Conservation (phyloP, 2,797 vertebrate species). For the Thalassophryne amazonica region DNA sequence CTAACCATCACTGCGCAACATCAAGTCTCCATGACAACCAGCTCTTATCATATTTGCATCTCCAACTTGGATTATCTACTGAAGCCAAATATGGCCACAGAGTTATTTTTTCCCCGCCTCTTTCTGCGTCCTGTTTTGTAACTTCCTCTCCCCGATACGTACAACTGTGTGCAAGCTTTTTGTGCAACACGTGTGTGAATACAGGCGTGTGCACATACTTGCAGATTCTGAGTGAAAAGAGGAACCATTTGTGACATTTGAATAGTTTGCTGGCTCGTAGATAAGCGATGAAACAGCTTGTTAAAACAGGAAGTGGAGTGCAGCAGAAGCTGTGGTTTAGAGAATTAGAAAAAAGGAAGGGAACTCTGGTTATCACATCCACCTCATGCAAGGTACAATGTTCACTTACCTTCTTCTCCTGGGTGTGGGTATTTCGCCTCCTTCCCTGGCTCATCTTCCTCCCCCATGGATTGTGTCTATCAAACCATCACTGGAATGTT, state of each 20-base stretch:
- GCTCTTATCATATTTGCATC: constrained; percentile 79
- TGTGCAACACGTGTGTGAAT: not conserved
- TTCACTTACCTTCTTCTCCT: constrained; percentile 49
- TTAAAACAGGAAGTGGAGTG: constrained; percentile 63
- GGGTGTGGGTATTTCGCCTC: constrained; percentile 4
- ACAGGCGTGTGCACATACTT: not conserved
- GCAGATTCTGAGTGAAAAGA: constrained; percentile 42
- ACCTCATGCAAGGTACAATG: constrained; percentile 7
- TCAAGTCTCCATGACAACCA: constrained; percentile 78
- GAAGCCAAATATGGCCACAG: constrained; percentile 69
- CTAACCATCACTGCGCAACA: constrained; percentile 72
- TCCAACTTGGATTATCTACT: constrained; percentile 67
- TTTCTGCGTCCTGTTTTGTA: constrained; percentile 38
- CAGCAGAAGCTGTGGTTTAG: constrained; percentile 29
- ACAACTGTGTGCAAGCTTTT: constrained; percentile 26
- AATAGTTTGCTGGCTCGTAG: constrained; percentile 39
- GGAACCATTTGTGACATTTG: constrained; percentile 62
- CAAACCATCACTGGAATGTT: constrained; percentile 67
- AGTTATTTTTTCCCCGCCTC: constrained; percentile 33
- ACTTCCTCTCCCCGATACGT: constrained; percentile 61
- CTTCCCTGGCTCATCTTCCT: constrained; percentile 30
- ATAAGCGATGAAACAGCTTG: constrained; percentile 52
- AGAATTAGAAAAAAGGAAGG: constrained; percentile 17
- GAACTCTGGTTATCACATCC: constrained; percentile 22
- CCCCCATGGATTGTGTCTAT: constrained; percentile 50